phyloP scores from a whole-genome alignment of 2,113 vertebrate species.

The Brachyhypopomus gauderio region DNA sequence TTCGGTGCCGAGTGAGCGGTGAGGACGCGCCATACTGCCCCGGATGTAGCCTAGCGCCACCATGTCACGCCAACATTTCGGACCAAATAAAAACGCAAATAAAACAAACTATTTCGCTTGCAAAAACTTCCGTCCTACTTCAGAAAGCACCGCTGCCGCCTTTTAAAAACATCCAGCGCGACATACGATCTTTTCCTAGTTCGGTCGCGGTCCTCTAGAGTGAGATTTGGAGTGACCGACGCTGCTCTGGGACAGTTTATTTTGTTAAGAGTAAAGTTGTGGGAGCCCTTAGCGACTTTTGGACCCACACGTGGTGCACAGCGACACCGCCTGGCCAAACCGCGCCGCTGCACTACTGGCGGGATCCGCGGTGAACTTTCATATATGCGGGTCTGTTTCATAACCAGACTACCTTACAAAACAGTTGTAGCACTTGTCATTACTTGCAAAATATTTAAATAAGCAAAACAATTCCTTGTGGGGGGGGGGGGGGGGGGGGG shows the following conservation, averaged over 20 bases:
- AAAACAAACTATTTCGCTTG: not conserved
- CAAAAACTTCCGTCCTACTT: not conserved
- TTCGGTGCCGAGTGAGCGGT: not conserved
- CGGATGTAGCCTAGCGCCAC: not conserved
- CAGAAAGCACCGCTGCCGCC: too few species aligned
- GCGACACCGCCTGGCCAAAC: conserved; percentile 6
- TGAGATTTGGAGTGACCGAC: not conserved
- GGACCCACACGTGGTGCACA: not conserved
- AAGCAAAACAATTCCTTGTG: too few species aligned
- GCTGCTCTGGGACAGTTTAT: conserved; percentile 9
- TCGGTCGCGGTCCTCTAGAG: not conserved
- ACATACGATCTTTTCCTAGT: not conserved
- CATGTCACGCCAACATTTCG: not conserved
- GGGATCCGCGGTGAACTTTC: too few species aligned
- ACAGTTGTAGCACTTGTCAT: too few species aligned
- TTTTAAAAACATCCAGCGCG: not conserved
- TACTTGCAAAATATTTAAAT: too few species aligned
- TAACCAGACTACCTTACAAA: too few species aligned
- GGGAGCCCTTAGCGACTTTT: not conserved
- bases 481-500: too few species aligned
- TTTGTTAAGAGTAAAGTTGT: not conserved
- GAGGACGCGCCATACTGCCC: conserved; percentile 1
- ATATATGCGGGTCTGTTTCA: too few species aligned
- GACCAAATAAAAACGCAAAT: not conserved
- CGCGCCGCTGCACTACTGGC: not conserved